Conservation (phyloP, 1,140 invertebrate species). For the Drosophila sp. region DNA sequence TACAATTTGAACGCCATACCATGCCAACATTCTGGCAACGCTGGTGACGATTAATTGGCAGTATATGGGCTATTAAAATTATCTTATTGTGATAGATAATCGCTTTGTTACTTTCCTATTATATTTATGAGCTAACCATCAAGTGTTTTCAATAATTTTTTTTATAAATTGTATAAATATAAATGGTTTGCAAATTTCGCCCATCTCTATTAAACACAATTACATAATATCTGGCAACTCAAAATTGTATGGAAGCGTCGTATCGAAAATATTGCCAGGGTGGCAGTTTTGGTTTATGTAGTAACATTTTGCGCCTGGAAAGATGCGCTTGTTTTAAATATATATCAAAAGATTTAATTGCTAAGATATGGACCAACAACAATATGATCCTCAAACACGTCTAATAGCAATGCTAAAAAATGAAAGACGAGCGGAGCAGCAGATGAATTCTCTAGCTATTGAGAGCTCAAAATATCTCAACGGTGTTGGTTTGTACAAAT, state of each 20-base stretch:
- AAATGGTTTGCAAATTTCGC: not conserved
- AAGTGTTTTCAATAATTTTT: too few species aligned
- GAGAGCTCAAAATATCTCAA: conserved; percentile 31
- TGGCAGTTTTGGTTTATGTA: too few species aligned
- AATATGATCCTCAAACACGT: conserved; percentile 29
- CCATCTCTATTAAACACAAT: not conserved
- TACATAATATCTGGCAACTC: conserved; percentile 31
- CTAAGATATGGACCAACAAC: conserved; percentile 20
- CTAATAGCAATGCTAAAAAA: conserved; percentile 42
- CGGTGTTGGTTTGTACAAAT: conserved; percentile 37
- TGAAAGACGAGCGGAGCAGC: conserved; percentile 21
- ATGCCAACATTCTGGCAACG: not conserved
- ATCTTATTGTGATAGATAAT: too few species aligned
- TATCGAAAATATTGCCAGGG: too few species aligned
- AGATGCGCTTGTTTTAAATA: conserved; percentile 53
- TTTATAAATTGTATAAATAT: not conserved
- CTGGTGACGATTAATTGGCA: not conserved
- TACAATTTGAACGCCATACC: not conserved
- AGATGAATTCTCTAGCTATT: conserved; percentile 35
- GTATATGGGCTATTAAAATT: too few species aligned
- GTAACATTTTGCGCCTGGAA: conserved; percentile 26
- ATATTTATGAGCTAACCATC: not conserved
- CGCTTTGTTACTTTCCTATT: not conserved
- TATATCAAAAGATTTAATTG: not conserved
- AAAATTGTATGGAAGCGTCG: conserved; percentile 15